phyloP scores from a whole-genome alignment of 1,140 invertebrate species.

The Apis florea region DNA sequence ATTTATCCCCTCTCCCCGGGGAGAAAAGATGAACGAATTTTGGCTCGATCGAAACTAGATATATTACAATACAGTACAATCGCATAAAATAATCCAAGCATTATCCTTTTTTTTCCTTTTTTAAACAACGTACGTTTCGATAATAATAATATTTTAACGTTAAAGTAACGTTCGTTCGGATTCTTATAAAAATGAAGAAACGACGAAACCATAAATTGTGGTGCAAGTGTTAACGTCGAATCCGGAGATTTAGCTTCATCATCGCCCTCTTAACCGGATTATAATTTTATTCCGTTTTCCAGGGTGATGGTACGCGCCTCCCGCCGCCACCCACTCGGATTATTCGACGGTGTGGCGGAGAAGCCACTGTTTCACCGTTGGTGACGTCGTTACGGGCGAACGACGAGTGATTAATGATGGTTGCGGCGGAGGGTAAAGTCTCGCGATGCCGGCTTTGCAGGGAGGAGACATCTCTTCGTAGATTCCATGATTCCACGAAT shows the following conservation, averaged over 20 bases:
- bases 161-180: no score
- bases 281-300: slow-evolving; percentile 63
- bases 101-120: no score
- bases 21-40: slow-evolving; percentile 27
- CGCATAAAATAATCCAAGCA: neutral
- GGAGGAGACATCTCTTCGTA: slow-evolving; percentile 45
- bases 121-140: no score
- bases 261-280: slow-evolving; percentile 69
- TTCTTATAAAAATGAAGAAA: no score
- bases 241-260: slow-evolving; percentile 51
- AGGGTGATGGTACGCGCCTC: neutral
- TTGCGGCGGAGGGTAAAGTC: slow-evolving; percentile 63
- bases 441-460: slow-evolving; percentile 50
- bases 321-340: slow-evolving; percentile 33
- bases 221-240: neutral
- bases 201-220: neutral
- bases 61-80: neutral
- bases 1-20: slow-evolving; percentile 1
- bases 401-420: slow-evolving; percentile 76
- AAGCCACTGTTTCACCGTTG: slow-evolving; percentile 64
- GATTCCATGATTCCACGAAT: slow-evolving; percentile 53
- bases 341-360: slow-evolving; percentile 55
- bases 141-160: no score
- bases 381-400: slow-evolving; percentile 54
- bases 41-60: slow-evolving; percentile 19